Base-by-base conservation (phyloP, 92 coral and sea anemone species). In the Phenganax subtilis region DNA sequence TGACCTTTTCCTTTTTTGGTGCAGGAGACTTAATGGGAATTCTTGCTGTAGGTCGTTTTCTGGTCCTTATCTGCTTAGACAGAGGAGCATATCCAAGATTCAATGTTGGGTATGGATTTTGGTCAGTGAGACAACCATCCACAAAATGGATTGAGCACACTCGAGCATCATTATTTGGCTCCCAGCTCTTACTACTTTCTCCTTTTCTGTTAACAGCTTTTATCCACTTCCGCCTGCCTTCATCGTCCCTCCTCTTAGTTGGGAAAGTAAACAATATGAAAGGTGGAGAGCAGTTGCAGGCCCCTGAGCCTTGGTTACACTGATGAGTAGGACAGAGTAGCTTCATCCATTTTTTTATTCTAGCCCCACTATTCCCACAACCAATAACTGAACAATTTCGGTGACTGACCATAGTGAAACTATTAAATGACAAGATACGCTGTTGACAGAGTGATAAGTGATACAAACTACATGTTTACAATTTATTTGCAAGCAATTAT, bases 281-380 rank as follows among this genome's bases (percentile, higher is more conserved):
- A 17, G 86, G 85, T 28, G 87, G 87, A 76, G 81, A 47, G 76
- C 91, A 88, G 72, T 61, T 76, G 72, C 87, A 88, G 53, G 62
- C 28, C 77, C 89, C 83, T 78, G 77, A 70, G 47, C 89, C 85
- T 78, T 86, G 88, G 56, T 85, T 85, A 71, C 86, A 88, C 52
- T 60, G 74, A 82, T 88, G 86, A 71, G 71, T 80, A 63, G 84
- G 68, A 67, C 88, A 88, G 52, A 57, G 56, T 54, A 56, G 67
- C 17, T 47, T 54, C 57, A 88, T 85, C 88, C 91, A 88, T 75
- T 85, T 88, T 64, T 76, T 76, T 25, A 85, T 83, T 64, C 84
- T 88, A 17, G 88, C 86, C 10, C 91, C 88, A 77, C 88, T 88
- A 60, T 88, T 88, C 47, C 81, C 80, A 75, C 88, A 88, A 10